A percentile compares a stretch with the other conserved stretches of the same genome.
These are phyloP conservation scores for Macropis europaea DNA, from an alignment of 2,888 invertebrate species.

Conservation along the genomic window DNA sequence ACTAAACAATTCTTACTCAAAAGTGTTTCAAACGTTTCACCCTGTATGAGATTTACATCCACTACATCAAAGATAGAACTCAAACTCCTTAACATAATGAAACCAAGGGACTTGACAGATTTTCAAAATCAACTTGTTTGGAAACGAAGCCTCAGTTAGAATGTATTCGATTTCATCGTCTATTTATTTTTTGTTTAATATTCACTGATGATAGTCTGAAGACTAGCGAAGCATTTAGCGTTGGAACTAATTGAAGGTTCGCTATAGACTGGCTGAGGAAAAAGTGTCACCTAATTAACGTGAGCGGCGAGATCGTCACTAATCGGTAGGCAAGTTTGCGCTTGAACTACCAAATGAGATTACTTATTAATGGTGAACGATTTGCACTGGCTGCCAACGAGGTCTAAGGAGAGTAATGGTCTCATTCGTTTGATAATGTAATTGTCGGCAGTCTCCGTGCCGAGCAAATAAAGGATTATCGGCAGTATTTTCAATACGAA, in stretches of 20 bases:
- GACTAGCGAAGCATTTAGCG: slow-evolving; percentile 31
- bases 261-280: slow-evolving; percentile 41
- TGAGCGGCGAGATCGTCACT: slow-evolving; percentile 36
- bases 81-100: too few species aligned
- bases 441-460: slow-evolving; percentile 16
- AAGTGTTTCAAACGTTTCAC: too few species aligned
- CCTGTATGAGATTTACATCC: too few species aligned
- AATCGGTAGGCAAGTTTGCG: slow-evolving; percentile 36
- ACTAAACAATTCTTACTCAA: too few species aligned
- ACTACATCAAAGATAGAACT: too few species aligned
- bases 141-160: too few species aligned
- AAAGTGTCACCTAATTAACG: slow-evolving; percentile 59
- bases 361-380: slow-evolving; percentile 54
- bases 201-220: too few species aligned
- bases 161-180: neutral
- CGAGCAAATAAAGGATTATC: slow-evolving; percentile 21
- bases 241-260: slow-evolving; percentile 48
- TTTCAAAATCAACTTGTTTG: too few species aligned
- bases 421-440: slow-evolving; percentile 45
- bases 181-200: too few species aligned
- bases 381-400: slow-evolving; percentile 20
- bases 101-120: too few species aligned
- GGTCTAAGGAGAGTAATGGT: slow-evolving; percentile 24
- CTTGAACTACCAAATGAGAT: slow-evolving; percentile 39
- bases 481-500: neutral